Evolutionary conservation across 2,113 vertebrate species (phyloP).

Genomic region (Cacatua alba): DNA sequence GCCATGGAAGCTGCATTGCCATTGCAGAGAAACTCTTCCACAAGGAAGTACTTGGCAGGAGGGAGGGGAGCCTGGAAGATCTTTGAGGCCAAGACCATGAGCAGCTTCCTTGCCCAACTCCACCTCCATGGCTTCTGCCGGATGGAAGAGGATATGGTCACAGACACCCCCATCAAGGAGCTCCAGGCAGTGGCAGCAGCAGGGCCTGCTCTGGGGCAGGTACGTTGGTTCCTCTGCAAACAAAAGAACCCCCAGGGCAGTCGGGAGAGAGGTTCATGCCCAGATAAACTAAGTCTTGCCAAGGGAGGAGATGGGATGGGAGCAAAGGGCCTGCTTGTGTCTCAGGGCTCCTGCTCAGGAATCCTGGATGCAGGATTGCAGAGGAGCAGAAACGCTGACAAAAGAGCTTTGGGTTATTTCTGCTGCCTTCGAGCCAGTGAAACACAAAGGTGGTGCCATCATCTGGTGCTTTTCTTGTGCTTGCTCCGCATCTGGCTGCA

Average conservation of each 20-base stretch:
- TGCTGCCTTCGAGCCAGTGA: not conserved
- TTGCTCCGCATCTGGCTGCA: not conserved
- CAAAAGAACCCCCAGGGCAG: not conserved
- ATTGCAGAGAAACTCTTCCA: not conserved
- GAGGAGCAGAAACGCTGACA: not conserved
- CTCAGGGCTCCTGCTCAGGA: not conserved
- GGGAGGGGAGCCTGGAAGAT: not conserved
- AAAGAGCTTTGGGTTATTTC: not conserved
- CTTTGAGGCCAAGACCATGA: not conserved
- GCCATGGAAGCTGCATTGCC: not conserved
- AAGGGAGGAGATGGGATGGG: accelerated
- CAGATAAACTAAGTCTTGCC: not conserved
- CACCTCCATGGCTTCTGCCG: not conserved
- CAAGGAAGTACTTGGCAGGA: not conserved
- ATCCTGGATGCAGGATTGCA: not conserved
- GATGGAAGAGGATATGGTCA: not conserved
- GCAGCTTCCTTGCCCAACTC: not conserved
- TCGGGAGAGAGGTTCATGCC: not conserved
- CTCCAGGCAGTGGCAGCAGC: not conserved
- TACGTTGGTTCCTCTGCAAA: accelerated
- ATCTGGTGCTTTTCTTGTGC: not conserved
- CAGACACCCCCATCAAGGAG: not conserved
- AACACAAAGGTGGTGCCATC: not conserved
- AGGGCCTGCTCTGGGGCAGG: not conserved
- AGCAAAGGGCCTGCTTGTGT: not conserved